phyloP scores from a whole-genome alignment of 2,113 vertebrate genomes.

The Calyptommatus sinebrachiatus region DNA sequence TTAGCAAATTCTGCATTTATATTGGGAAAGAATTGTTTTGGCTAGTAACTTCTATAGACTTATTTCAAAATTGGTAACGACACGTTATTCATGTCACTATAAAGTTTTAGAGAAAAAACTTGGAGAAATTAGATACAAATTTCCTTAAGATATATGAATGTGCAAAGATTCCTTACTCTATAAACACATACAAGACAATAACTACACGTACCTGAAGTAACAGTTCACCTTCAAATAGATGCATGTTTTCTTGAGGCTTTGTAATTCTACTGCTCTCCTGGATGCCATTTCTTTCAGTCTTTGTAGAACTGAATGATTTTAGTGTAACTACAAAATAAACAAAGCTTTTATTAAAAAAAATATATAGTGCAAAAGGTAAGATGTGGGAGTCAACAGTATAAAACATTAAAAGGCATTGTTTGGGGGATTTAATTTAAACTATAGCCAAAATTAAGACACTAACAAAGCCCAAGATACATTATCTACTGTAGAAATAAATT shows the following conservation, averaged over 20 bases:
- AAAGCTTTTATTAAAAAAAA: neutral
- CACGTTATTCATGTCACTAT: neutral
- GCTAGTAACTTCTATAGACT: constrained; percentile 20
- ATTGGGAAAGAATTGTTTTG: constrained; percentile 37
- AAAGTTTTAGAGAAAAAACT: neutral
- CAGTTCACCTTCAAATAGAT: constrained; percentile 77
- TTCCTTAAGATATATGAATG: no score
- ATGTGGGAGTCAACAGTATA: neutral
- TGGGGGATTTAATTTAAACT: neutral
- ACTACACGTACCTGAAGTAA: constrained; percentile 74
- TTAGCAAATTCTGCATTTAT: no score
- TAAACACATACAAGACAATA: neutral
- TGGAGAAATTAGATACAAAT: neutral
- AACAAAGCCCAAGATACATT: neutral
- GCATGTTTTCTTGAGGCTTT: constrained; percentile 59
- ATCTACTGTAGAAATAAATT: neutral
- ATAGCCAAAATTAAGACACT: neutral
- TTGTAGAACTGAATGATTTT: constrained; percentile 62
- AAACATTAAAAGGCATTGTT: neutral
- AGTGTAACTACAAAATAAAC: constrained; percentile 69
- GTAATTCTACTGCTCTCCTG: constrained; percentile 59
- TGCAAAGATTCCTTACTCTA: neutral
- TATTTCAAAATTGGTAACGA: constrained; percentile 27
- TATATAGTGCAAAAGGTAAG: no score
- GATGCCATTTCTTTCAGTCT: constrained; percentile 65